Evolutionary conservation across 2,113 vertebrate species (phyloP).

Genomic region (Australoheros scitulus): DNA sequence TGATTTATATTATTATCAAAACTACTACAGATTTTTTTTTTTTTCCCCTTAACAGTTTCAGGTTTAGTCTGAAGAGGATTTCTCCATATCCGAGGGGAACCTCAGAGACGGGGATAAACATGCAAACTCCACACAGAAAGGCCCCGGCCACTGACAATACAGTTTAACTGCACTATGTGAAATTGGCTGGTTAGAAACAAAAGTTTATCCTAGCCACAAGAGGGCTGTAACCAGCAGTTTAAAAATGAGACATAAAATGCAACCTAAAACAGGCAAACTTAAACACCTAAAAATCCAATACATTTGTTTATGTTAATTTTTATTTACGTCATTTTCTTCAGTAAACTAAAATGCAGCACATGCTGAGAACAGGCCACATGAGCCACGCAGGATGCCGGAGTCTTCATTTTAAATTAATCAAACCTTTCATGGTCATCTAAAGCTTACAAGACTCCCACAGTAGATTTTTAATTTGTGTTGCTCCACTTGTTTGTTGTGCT

Average conservation of each 20-base stretch:
- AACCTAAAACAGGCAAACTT: background rate
- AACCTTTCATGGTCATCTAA: constrained; percentile 25
- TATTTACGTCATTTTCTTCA: background rate
- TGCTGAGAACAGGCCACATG: background rate
- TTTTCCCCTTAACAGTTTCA: background rate
- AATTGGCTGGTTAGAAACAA: background rate
- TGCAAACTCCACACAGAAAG: too few species aligned
- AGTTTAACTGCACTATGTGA: background rate
- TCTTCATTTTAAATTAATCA: constrained; percentile 12
- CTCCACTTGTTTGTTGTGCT: constrained; percentile 19
- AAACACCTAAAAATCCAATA: background rate
- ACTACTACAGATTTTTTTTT: background rate
- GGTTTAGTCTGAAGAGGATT: background rate
- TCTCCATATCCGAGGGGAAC: background rate
- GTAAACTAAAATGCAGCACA: background rate
- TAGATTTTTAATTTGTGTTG: constrained; percentile 21
- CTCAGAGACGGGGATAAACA: too few species aligned
- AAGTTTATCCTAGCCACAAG: background rate
- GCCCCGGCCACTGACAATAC: background rate
- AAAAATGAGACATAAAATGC: background rate
- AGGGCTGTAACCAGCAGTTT: background rate
- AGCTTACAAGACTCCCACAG: constrained; percentile 8
- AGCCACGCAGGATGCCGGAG: background rate
- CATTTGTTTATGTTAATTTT: too few species aligned
- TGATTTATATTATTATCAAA: background rate